Conservation (phyloP, 2,113 vertebrate species). For the Leptodactylus fuscus region DNA sequence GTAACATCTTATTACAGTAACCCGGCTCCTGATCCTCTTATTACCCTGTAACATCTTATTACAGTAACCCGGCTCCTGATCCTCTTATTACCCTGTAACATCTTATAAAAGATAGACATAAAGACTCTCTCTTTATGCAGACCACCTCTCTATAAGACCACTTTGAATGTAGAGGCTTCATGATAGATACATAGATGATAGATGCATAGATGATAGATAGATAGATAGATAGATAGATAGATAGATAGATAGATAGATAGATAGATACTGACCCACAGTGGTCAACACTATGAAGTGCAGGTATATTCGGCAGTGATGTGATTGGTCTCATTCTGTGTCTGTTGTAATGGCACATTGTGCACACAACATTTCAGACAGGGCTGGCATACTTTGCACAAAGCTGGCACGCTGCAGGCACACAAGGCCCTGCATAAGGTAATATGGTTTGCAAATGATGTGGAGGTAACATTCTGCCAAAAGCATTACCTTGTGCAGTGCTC, state of each 20-base stretch:
- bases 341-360: slow-evolving; percentile 22
- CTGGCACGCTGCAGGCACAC: slow-evolving; percentile 36
- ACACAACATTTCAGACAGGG: neutral
- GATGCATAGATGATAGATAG: neutral
- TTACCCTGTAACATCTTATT: too few species aligned
- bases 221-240: neutral
- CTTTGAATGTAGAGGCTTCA: too few species aligned
- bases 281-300: neutral
- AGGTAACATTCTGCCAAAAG: neutral
- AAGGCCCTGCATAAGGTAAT: slow-evolving; percentile 38
- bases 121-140: too few species aligned
- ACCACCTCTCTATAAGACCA: too few species aligned
- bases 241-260: slow-evolving; percentile 9
- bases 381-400: slow-evolving; percentile 44
- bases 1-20: too few species aligned
- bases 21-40: too few species aligned
- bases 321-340: neutral
- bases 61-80: too few species aligned
- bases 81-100: too few species aligned
- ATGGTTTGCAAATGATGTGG: slow-evolving; percentile 30
- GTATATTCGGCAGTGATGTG: neutral
- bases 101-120: too few species aligned
- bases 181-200: slow-evolving; percentile 1
- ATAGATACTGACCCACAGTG: slow-evolving; percentile 34
- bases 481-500: slow-evolving; percentile 39